Evolutionary conservation across 2,888 invertebrate species (phyloP), one percentile per base, ranked within the genome.

Genomic region (Periphyllus acericola): DNA sequence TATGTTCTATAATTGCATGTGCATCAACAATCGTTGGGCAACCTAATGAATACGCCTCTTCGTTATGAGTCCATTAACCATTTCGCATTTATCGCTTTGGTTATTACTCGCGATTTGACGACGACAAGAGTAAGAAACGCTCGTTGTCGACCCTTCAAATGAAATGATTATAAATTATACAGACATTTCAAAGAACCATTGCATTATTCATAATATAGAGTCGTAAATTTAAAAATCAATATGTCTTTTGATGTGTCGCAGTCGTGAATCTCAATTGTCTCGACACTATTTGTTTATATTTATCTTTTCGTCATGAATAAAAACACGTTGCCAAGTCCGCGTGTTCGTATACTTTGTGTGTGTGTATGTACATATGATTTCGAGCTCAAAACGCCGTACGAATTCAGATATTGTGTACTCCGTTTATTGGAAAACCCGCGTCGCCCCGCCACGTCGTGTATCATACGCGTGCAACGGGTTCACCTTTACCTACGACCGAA

Each of bases 191-290:
- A 74, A 74, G 29, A 29, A 74, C 72, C 83, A 19, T 74, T 83
- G 83, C 72, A 83, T 83, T 83, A 83, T 83, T 83, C 83, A 83
- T 83, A 29, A 21, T 55, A 68, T 3, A 25, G 32, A n/a, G 52
- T 17, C n/a, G n/a, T 46, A 71, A 72, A 72, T 83, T 83, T 72
- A 83, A 72, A 83, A 83, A 83, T 83, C 83, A 74, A 83, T 83
- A 83, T n/a, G 83, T 74, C 74, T 34, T 83, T 72, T 83, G 82
- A 83, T 83, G 52, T 83, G 52, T 83, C 40, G 40, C 52, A 72
- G 72, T 36, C 52, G 17, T 72, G 72, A 72, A 72, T 74, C 34
- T 74, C 83, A 55, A 83, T 74, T 74, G 82, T 71, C 46, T 25
- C 34, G 52, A 71, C 32, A 34, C 55, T 46, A 36, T 46, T 66